Percentiles rank a stretch among this genome's conserved stretches.
Conservation (phyloP, 2,113 vertebrate species). For the Nyctibius bracteatus region DNA sequence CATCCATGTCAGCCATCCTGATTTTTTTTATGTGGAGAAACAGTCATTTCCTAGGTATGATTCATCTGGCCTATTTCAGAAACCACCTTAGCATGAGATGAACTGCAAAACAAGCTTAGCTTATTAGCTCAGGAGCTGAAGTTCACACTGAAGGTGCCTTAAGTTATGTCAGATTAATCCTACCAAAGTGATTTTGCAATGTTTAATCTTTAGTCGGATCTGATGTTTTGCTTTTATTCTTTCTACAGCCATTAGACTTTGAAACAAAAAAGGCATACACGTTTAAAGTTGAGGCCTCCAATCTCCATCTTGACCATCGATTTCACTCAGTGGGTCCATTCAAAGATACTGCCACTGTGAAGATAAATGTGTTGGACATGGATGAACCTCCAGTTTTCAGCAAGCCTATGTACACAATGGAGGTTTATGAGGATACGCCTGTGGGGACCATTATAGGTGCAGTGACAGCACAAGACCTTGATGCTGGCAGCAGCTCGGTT, state of each 20-base stretch:
- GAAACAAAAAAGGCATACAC: constrained; percentile 96
- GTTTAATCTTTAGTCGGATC: not conserved
- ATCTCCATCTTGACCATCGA: constrained; percentile 88
- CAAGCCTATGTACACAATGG: constrained; percentile 90
- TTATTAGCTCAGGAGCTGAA: not conserved
- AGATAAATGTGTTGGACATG: constrained; percentile 93
- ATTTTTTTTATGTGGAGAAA: not conserved
- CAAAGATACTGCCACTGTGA: constrained; percentile 96
- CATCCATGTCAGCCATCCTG: not conserved
- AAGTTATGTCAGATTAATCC: not conserved
- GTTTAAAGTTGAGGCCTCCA: constrained; percentile 96
- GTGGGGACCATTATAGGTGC: constrained; percentile 94
- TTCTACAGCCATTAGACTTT: constrained; percentile 87
- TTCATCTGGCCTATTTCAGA: not conserved
- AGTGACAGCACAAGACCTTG: constrained; percentile 94
- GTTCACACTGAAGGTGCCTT: not conserved
- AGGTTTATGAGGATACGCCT: constrained; percentile 93
- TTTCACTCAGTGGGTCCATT: constrained; percentile 92
- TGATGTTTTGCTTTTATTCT: not conserved
- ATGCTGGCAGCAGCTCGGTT: constrained; percentile 88
- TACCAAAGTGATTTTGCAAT: not conserved
- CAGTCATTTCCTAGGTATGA: not conserved
- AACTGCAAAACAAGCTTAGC: not conserved
- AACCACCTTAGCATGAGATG: not conserved
- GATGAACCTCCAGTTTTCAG: constrained; percentile 96